Conservation (phyloP, 2,888 invertebrate genomes). For the Paralinhomoeus sp. region DNA sequence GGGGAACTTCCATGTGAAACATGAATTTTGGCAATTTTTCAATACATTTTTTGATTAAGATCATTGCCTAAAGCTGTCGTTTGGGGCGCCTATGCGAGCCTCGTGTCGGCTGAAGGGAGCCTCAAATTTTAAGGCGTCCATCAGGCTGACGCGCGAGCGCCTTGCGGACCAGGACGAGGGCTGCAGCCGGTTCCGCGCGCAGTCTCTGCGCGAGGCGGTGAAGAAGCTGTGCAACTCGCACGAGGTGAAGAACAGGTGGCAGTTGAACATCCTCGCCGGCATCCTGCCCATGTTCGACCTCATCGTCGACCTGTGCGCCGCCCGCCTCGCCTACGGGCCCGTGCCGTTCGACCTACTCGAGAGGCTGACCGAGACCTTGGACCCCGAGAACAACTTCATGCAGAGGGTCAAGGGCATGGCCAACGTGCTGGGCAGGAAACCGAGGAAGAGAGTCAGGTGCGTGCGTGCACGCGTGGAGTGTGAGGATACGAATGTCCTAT, state of each 20-base stretch:
- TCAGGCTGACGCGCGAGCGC: slow-evolving; percentile 28
- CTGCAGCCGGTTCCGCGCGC: slow-evolving; percentile 29
- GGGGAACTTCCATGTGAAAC: too few relatives aligned
- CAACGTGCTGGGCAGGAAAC: background rate
- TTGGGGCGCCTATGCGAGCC: too few relatives aligned
- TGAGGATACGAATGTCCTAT: too few relatives aligned
- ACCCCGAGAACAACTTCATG: slow-evolving; percentile 30
- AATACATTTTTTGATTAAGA: too few relatives aligned
- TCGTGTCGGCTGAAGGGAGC: background rate
- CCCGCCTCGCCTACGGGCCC: slow-evolving; percentile 26
- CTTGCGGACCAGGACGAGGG: slow-evolving; percentile 29
- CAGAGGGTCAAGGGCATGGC: slow-evolving; percentile 26
- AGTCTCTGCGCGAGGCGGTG: slow-evolving; percentile 32
- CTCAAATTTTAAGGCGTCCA: background rate
- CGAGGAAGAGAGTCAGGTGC: background rate
- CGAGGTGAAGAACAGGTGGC: slow-evolving; percentile 20
- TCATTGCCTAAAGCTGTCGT: too few relatives aligned
- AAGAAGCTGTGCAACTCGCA: slow-evolving; percentile 25
- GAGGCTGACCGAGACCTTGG: slow-evolving; percentile 27
- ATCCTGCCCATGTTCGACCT: slow-evolving; percentile 31
- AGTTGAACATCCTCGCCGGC: slow-evolving; percentile 32
- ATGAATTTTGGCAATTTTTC: too few relatives aligned
- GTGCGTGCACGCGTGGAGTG: too few relatives aligned
- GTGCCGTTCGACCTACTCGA: slow-evolving; percentile 26
- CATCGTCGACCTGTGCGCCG: slow-evolving; percentile 29